Evolutionary conservation across 2,797 vertebrate genomes (phyloP).

Genomic region (Borostomias antarcticus): DNA sequence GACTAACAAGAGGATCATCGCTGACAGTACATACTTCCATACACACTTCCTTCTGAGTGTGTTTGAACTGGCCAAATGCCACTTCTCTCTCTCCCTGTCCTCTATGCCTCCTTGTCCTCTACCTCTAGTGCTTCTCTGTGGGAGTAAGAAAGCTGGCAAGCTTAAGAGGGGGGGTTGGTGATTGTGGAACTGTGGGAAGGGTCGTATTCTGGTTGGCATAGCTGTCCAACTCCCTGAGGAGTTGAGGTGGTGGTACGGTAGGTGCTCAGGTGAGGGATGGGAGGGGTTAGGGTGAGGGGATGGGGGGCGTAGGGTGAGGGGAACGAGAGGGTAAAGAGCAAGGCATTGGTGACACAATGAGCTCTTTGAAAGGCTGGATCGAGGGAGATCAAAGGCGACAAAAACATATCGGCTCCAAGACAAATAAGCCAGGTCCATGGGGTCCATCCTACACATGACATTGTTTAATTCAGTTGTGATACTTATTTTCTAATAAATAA

Average conservation of each 20-base stretch:
- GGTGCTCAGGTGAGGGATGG: neutral
- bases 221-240: neutral
- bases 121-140: neutral
- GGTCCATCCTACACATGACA: neutral
- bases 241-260: neutral
- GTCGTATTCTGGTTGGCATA: neutral
- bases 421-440: conserved; percentile 8
- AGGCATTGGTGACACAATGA: conserved; percentile 24
- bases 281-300: neutral
- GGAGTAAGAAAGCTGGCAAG: conserved; percentile 2
- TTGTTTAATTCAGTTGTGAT: neutral
- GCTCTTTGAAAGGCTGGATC: conserved; percentile 11
- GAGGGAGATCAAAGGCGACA: conserved; percentile 5
- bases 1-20: neutral
- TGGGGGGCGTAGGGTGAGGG: neutral
- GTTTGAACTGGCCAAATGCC: neutral
- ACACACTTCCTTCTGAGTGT: neutral
- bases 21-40: neutral
- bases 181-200: neutral
- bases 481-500: neutral
- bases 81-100: neutral
- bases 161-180: neutral
- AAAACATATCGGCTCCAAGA: conserved; percentile 12
- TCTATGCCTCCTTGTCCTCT: neutral
- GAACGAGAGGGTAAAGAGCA: neutral